Evolutionary conservation across 2,113 vertebrate genomes (phyloP), one percentile per base, ranked within the genome.

Genomic region (Ophthalmolycus amberensis): DNA sequence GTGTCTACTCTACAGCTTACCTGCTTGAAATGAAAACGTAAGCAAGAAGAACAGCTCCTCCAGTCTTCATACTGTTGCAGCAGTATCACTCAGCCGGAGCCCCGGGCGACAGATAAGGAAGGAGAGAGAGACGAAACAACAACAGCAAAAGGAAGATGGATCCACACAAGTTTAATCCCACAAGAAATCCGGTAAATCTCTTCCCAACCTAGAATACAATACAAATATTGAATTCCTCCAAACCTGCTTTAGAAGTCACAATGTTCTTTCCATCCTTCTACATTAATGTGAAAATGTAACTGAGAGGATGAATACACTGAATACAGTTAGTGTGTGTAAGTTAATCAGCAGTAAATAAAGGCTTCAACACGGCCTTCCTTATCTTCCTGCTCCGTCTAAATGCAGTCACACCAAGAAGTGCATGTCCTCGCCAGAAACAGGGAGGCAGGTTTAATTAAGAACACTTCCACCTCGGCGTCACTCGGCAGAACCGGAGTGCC

Each of bases 21-120:
- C 68, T 77, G 50, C 67, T 85, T 60, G 12, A 76, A 42, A 72
- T 67, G 68, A 73, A 81, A 80, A 72, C 48, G 68, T 15, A 68
- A 74, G 79, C 62, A 70, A 52, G 48, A 64, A 52, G 5, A 32
- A 59, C 29, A 64, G 65, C 25, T 71, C 20, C 71, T 79, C 58
- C 58, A 50, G 32, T 34, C 34, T 27, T 64, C 62, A 20, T 16
- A 29, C 25, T 71, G 65, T 58, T 64, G 50, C 4, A 59, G 64
- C 20, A 2, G 14, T 27, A 29, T 59, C 70, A 29, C 20, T 59
- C 62, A 46, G 50, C 14, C 6, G 1, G 50, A 67, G 40, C 52
- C 32, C 62, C 27, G 10, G 60, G 78, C 9, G 1, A 46, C 59
- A 27, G 59, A 64, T 71, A 42, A 42, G 10, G 67, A 59, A 69